Evolutionary conservation across 2,888 invertebrate species (phyloP), one percentile per base, ranked within the genome.

Genomic region (Macrophya alboannulata): DNA sequence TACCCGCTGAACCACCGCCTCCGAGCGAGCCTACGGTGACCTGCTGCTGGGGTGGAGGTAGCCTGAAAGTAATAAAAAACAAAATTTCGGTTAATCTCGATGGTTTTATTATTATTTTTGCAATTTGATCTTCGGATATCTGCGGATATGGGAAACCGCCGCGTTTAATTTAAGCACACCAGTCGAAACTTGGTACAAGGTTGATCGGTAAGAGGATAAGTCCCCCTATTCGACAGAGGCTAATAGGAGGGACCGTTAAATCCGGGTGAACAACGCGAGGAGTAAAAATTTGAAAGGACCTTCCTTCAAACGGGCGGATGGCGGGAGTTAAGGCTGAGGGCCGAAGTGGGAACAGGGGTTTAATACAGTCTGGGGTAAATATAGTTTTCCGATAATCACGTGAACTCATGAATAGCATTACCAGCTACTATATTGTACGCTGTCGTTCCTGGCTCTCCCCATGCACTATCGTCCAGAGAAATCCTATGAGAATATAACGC

Each of bases 1-100:
- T 95, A 85, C 95, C 95, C 86, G 96, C 95, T 90, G 96, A 96
- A 91, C 94, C 94, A 86, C 95, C 95, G 62, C 95, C 94, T 86
- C 95, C 95, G 90, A 95, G 92, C 89, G 95, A 95, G 92, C 91
- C 92, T 86, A 93, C 92, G 81, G 92, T 92, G 87, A 95, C 94
- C 92, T 95, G 95, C 92, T 95, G 95, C 89, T 95, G 95, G 86
- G 95, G 93, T 83, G 94, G 93, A 85, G 94, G 94, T 90, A 95
- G 91, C 91, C 95, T 95, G 94, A 76, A 94, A 95, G 86, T 89
- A 91, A 89, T 48, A 86, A 85, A 87, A 55, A 40, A 77, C 68
- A 43, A 81, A 79, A 40, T 85, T 87, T 68, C 12, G 17, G 31
- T 51, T 9, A 37, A 17, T 68, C 25, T 15, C 68, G 25, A 37